A percentile compares a stretch with the other conserved stretches of the same genome.
Conservation (phyloP, 2,888 invertebrate genomes). For the Dermolepida albohirtum region DNA sequence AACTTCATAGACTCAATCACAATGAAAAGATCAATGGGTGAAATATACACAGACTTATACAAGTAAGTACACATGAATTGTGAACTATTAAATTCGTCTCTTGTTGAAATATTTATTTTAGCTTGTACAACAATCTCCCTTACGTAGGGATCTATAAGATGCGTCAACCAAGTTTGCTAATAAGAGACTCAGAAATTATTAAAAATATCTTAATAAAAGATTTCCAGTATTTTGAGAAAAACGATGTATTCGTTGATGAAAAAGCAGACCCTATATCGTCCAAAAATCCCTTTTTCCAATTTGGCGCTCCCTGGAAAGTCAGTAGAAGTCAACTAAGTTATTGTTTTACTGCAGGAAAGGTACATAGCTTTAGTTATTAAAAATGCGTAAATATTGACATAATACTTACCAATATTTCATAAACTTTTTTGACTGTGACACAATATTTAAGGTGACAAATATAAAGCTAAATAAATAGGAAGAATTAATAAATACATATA, state of each 20-base stretch:
- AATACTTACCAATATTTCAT: no score
- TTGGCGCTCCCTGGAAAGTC: slow-evolving; percentile 67
- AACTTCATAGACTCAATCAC: slow-evolving; percentile 53
- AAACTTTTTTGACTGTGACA: no score
- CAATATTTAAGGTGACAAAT: no score
- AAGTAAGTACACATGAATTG: slow-evolving; percentile 57
- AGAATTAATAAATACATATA: no score
- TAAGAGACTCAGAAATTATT: slow-evolving; percentile 60
- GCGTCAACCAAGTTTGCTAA: slow-evolving; percentile 55
- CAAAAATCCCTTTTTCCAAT: slow-evolving; percentile 66
- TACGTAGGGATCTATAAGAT: slow-evolving; percentile 61
- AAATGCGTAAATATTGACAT: no score
- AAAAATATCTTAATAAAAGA: slow-evolving; percentile 58
- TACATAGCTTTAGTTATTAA: slow-evolving; percentile 50
- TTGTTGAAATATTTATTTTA: slow-evolving; percentile 17
- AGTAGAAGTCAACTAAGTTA: slow-evolving; percentile 66
- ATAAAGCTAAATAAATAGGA: no score
- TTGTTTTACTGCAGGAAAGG: slow-evolving; percentile 66
- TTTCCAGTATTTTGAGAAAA: slow-evolving; percentile 61
- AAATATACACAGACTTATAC: slow-evolving; percentile 55
- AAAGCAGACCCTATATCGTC: slow-evolving; percentile 65
- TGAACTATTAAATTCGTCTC: background rate
- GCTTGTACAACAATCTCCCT: slow-evolving; percentile 49
- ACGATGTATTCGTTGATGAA: slow-evolving; percentile 60
- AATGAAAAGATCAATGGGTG: slow-evolving; percentile 51